Base-by-base conservation (phyloP, 2,113 vertebrate genomes). In the Salvelinus alpinus region DNA sequence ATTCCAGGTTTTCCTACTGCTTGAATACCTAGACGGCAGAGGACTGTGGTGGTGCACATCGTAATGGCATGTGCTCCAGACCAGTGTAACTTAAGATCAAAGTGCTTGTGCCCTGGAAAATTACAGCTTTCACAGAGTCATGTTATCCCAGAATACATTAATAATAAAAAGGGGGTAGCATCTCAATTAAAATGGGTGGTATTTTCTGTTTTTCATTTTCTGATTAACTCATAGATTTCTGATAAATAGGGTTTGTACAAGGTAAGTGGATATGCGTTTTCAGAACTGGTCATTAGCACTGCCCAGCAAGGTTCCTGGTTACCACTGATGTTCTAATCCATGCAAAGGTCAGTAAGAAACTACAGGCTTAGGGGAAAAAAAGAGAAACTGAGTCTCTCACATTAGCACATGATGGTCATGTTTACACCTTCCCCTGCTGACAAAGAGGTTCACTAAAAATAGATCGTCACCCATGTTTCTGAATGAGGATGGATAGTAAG, bases 341-440 rank as follows among this genome's bases (percentile, higher is more conserved):
- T 51, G 68, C 66, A 91, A 93, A 93, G 91, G 91, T 92, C 91
- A 93, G 71, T 78, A 89, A 82, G 82, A 89, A 92, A 90, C 84
- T 90, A 86, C 86, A 84, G 89, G 82, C 84, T 88, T 82, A 86
- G 81, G 70, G 71, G 90, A 89, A 92, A 91, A 91, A 75, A 73
- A 48, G 86, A 92, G 86, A 89, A 64, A 71, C 73, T 60, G 62
- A 83, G 70, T 73, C 38, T 59, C 79, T 86, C 80, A 80, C n/a
- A 8, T 62, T 60, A 71, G 76, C 54, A 74, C 78, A 73, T 72
- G 68, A 73, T 69, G 68, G 54, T 74, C 74, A 73, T 70, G 68
- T 80, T 72, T 48, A 75, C 14, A 27, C 25, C 29, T 71, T 67
- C 64, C 62, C 5, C 27, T 14, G 34, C 18, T 75, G 7, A 18